Evolutionary conservation across 1,140 invertebrate species (phyloP).

Genomic region (Drosophila pseudoobscura): DNA sequence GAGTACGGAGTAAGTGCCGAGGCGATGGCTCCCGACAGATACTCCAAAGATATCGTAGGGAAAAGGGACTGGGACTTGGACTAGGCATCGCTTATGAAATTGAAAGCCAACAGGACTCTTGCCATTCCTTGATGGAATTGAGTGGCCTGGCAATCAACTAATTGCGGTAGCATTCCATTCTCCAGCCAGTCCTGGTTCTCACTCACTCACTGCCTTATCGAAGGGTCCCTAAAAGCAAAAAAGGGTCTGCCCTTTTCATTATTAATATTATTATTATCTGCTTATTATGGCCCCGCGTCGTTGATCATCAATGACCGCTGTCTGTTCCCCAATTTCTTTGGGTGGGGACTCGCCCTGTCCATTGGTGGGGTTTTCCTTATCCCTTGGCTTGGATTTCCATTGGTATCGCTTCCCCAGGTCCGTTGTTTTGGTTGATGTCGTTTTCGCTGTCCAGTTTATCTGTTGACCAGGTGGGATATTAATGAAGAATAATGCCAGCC

Average conservation of each 20-base stretch:
- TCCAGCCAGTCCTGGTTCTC: neutral
- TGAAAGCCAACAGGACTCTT: constrained; percentile 59
- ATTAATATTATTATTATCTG: constrained; percentile 62
- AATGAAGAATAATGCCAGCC: constrained; percentile 67
- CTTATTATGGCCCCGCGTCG: constrained; percentile 46
- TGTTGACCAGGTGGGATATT: constrained; percentile 68
- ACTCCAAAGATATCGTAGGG: neutral
- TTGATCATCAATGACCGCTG: constrained; percentile 16
- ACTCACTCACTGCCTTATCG: constrained; percentile 1
- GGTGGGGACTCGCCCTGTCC: too few relatives aligned
- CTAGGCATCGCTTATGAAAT: constrained; percentile 56
- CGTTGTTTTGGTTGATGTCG: neutral
- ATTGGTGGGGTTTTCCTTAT: too few relatives aligned
- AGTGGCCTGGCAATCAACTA: constrained; percentile 70
- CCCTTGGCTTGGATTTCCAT: constrained; percentile 36
- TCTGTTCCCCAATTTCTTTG: too few relatives aligned
- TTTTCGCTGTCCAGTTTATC: constrained; percentile 57
- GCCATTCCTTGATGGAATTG: constrained; percentile 65
- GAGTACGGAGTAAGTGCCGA: constrained; percentile 29
- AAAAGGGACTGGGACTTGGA: neutral
- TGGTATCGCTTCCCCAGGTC: constrained; percentile 23
- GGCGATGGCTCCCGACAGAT: constrained; percentile 24
- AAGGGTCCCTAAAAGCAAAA: neutral
- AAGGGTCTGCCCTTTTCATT: constrained; percentile 38
- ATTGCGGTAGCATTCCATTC: constrained; percentile 54